Conservation (phyloP, 2,888 invertebrate genomes). For the Cephalotes varians region DNA sequence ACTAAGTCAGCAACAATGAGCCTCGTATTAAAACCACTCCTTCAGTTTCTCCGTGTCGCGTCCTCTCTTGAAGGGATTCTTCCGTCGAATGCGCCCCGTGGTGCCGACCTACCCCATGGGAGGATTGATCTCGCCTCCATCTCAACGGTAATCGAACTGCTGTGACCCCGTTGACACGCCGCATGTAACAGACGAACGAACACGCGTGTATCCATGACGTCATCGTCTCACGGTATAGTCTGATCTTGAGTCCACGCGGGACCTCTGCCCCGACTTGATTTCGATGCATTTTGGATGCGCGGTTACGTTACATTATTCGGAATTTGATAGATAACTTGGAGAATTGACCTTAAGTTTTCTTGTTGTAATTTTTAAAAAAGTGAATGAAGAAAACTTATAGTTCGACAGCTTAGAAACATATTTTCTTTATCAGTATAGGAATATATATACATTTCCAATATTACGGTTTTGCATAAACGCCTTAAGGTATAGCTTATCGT, state of each 20-base stretch:
- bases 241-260: neutral
- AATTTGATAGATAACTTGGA: neutral
- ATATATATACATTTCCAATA: neutral
- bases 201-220: constrained; percentile 28
- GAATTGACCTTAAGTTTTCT: neutral
- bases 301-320: neutral
- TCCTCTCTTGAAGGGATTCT: neutral
- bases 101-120: constrained; percentile 65
- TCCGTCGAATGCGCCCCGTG: constrained; percentile 58
- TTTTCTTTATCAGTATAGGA: neutral
- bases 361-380: neutral
- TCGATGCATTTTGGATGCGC: neutral
- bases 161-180: constrained; percentile 60
- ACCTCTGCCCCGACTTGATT: neutral
- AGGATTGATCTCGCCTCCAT: constrained; percentile 58
- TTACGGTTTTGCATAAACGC: constrained; percentile 3
- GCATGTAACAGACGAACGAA: constrained; percentile 36
- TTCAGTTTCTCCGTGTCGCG: constrained; percentile 27
- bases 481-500: neutral
- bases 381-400: neutral
- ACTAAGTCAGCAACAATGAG: constrained; percentile 64
- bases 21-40: constrained; percentile 57
- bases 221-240: neutral
- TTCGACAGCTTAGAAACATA: neutral
- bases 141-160: constrained; percentile 64